phyloP scores from a whole-genome alignment of 2,797 vertebrate species.

The Poecilia picta region DNA sequence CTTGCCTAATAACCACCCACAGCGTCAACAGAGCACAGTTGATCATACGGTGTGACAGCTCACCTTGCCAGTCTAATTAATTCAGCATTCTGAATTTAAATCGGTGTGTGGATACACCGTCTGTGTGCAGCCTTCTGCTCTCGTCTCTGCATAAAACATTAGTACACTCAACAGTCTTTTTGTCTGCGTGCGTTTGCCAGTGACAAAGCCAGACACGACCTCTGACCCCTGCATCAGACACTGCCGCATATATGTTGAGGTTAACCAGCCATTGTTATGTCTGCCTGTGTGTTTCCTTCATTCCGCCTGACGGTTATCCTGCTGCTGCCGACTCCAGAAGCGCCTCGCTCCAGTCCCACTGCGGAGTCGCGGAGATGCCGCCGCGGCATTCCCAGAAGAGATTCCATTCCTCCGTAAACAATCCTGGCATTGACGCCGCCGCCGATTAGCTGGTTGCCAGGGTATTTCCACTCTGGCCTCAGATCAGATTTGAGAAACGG shows the following conservation, averaged over 20 bases:
- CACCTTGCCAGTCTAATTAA: neutral
- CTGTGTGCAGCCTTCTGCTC: slow-evolving; percentile 54
- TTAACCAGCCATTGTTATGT: slow-evolving; percentile 58
- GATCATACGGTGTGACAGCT: neutral
- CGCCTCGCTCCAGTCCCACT: slow-evolving; percentile 22
- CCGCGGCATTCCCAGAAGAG: slow-evolving; percentile 74
- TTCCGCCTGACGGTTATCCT: slow-evolving; percentile 48
- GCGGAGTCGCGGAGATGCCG: slow-evolving; percentile 60
- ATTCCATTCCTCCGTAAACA: slow-evolving; percentile 78
- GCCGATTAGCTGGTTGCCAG: slow-evolving; percentile 72
- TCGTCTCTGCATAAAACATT: slow-evolving; percentile 53
- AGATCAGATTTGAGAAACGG: slow-evolving; percentile 55
- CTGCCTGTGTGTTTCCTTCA: slow-evolving; percentile 67
- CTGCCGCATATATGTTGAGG: slow-evolving; percentile 65
- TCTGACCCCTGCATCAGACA: slow-evolving; percentile 63
- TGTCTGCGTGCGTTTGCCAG: slow-evolving; percentile 69
- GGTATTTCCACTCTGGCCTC: slow-evolving; percentile 73
- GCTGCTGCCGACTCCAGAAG: slow-evolving; percentile 38
- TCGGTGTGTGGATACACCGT: neutral
- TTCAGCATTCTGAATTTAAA: neutral
- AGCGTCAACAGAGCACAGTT: neutral
- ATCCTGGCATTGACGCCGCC: slow-evolving; percentile 75
- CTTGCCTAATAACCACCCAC: neutral
- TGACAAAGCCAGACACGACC: slow-evolving; percentile 77
- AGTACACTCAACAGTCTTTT: slow-evolving; percentile 69